Evolutionary conservation across 2,113 vertebrate species (phyloP).

Genomic region (Larimichthys crocea): DNA sequence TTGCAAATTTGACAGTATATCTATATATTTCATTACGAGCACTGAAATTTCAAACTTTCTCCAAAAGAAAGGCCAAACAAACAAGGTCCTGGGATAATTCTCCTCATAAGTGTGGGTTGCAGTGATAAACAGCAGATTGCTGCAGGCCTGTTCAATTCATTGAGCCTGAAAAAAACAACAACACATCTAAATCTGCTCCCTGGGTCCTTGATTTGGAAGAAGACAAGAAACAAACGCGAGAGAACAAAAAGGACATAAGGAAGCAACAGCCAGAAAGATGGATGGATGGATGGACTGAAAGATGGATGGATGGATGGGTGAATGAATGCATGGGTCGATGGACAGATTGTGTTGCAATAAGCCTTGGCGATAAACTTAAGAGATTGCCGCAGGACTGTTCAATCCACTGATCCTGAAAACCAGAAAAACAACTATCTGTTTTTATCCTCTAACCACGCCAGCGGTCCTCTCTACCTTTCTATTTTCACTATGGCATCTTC

Average conservation of each 20-base stretch:
- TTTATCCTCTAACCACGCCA: slow-evolving; percentile 45
- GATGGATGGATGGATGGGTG: background rate
- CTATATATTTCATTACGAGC: too few species aligned
- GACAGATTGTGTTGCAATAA: slow-evolving; percentile 19
- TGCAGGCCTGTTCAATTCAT: slow-evolving; percentile 39
- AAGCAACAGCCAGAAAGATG: background rate
- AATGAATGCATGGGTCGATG: slow-evolving; percentile 3
- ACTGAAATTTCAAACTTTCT: background rate
- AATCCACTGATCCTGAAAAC: slow-evolving; percentile 64
- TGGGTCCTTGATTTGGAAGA: slow-evolving; percentile 13
- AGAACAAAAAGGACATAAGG: background rate
- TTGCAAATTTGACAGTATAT: too few species aligned
- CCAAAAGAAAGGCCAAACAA: background rate
- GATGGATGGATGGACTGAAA: background rate
- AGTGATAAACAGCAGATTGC: slow-evolving; percentile 39
- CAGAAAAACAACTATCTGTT: slow-evolving; percentile 59
- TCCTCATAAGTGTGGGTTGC: slow-evolving; percentile 14
- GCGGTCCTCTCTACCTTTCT: background rate
- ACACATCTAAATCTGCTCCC: slow-evolving; percentile 32
- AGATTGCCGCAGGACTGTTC: slow-evolving; percentile 43
- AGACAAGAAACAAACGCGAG: slow-evolving; percentile 3
- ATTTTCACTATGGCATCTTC: background rate
- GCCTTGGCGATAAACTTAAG: slow-evolving; percentile 35
- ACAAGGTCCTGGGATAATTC: slow-evolving; percentile 9
- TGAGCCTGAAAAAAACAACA: slow-evolving; percentile 34